Conservation (phyloP, 2,888 invertebrate species). For the Drosophila mimetica region DNA sequence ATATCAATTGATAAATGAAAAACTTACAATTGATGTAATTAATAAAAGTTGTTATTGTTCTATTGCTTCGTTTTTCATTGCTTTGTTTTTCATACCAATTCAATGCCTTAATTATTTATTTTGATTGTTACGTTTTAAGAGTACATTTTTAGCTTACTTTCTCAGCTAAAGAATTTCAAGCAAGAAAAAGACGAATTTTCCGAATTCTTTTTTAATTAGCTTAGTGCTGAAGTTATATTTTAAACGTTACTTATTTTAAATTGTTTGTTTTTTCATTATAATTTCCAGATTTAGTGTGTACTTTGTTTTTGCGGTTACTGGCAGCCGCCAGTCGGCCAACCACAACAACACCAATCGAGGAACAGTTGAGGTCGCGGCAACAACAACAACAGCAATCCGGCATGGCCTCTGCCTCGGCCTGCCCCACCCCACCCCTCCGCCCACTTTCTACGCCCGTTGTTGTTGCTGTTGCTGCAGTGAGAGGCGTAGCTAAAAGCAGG, state of each 20-base stretch:
- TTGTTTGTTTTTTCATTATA: neutral
- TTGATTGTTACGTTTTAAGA: too few relatives aligned
- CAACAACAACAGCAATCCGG: slow-evolving; percentile 45
- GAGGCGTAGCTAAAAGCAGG: slow-evolving; percentile 76
- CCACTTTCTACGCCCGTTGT: slow-evolving; percentile 15
- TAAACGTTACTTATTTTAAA: slow-evolving; percentile 1
- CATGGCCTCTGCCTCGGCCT: slow-evolving; percentile 48
- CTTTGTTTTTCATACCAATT: too few relatives aligned
- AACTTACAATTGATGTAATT: too few relatives aligned
- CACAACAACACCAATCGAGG: slow-evolving; percentile 62
- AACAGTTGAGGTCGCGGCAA: slow-evolving; percentile 38
- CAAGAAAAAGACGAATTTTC: neutral
- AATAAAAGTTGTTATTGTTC: too few relatives aligned
- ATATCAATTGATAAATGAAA: too few relatives aligned
- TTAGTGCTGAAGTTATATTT: neutral
- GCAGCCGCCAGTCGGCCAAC: slow-evolving; percentile 62
- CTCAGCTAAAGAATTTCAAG: neutral
- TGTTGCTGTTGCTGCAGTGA: slow-evolving; percentile 49
- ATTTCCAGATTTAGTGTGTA: slow-evolving; percentile 5
- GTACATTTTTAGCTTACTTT: too few relatives aligned
- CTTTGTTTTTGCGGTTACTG: slow-evolving; percentile 19
- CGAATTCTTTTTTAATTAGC: neutral
- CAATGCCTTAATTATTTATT: too few relatives aligned
- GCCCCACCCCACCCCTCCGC: slow-evolving; percentile 48
- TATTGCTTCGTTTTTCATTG: too few relatives aligned